These are phyloP conservation scores for Festucalex cinctus DNA, from an alignment of 2,113 vertebrate genomes.

Conservation along the genomic window DNA sequence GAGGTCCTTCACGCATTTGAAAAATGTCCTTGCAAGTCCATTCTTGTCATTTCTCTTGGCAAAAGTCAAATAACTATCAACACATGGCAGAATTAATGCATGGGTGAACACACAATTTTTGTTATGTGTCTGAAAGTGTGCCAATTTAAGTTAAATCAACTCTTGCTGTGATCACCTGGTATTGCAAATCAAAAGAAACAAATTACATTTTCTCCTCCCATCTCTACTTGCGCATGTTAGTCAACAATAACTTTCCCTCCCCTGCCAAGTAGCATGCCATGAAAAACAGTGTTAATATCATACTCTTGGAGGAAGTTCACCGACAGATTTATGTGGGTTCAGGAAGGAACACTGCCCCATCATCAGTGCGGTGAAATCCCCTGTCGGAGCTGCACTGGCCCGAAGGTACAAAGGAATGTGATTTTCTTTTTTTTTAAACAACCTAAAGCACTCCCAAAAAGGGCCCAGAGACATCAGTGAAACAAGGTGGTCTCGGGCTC, in stretches of 20 bases:
- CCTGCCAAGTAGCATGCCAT: constrained; percentile 42
- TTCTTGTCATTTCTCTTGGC: constrained; percentile 61
- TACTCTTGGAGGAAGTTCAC: constrained; percentile 50
- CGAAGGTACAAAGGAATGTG: constrained; percentile 54
- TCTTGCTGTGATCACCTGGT: constrained; percentile 7
- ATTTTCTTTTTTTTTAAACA: constrained; percentile 63
- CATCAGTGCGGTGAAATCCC: constrained; percentile 67
- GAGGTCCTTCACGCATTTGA: constrained; percentile 54
- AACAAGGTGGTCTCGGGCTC: constrained; percentile 36
- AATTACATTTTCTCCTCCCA: neutral
- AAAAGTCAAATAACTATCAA: constrained; percentile 40
- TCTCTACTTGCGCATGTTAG: constrained; percentile 6
- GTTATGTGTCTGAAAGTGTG: neutral
- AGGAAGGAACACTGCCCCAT: constrained; percentile 72
- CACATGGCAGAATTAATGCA: constrained; percentile 28
- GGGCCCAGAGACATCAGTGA: constrained; percentile 35
- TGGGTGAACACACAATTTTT: neutral
- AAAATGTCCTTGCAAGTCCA: constrained; percentile 61
- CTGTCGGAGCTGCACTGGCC: constrained; percentile 52
- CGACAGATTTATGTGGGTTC: constrained; percentile 76
- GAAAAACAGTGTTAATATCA: constrained; percentile 70
- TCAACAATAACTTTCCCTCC: constrained; percentile 43
- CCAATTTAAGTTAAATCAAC: neutral
- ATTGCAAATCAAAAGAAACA: constrained; percentile 3
- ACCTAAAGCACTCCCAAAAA: constrained; percentile 59